A percentile compares a stretch with the other conserved stretches of the same genome.
These are phyloP conservation scores for Ailurus styani DNA, from an alignment of 2,113 vertebrate genomes.

Conservation along the genomic window DNA sequence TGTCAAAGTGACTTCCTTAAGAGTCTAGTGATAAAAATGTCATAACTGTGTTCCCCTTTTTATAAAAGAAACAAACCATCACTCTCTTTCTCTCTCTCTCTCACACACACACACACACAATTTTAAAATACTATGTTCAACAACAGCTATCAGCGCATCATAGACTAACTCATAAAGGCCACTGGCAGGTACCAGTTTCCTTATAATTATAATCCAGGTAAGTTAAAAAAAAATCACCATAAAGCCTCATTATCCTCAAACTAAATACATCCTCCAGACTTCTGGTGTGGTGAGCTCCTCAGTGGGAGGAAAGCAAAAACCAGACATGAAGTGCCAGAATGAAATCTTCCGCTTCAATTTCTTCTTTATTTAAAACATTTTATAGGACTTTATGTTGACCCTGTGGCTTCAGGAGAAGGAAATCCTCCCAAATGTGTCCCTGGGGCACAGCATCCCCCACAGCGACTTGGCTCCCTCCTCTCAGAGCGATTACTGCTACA, in stretches of 20 bases:
- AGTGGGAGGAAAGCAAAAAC: constrained; percentile 35
- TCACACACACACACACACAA: not conserved
- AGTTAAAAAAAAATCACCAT: not conserved
- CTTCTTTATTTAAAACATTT: constrained; percentile 51
- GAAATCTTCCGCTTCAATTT: constrained; percentile 36
- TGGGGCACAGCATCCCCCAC: not conserved
- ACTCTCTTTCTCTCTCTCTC: too few relatives aligned
- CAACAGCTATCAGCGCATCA: not conserved
- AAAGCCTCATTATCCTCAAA: constrained; percentile 28
- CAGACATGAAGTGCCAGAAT: constrained; percentile 25
- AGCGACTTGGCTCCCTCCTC: constrained; percentile 8
- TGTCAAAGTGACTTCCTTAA: not conserved
- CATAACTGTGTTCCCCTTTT: not conserved
- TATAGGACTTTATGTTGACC: constrained; percentile 48
- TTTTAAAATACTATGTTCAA: not conserved
- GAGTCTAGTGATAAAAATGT: not conserved
- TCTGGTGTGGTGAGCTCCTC: not conserved
- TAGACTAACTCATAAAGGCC: not conserved
- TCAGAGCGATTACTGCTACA: not conserved
- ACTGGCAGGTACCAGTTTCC: not conserved
- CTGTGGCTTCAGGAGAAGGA: constrained; percentile 47
- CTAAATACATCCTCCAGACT: constrained; percentile 39
- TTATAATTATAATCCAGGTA: constrained; percentile 37
- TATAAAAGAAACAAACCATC: not conserved
- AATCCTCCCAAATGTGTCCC: constrained; percentile 41